Evolutionary conservation across 2,113 vertebrate species (phyloP).

Genomic region (Elgaria multicarinata): DNA sequence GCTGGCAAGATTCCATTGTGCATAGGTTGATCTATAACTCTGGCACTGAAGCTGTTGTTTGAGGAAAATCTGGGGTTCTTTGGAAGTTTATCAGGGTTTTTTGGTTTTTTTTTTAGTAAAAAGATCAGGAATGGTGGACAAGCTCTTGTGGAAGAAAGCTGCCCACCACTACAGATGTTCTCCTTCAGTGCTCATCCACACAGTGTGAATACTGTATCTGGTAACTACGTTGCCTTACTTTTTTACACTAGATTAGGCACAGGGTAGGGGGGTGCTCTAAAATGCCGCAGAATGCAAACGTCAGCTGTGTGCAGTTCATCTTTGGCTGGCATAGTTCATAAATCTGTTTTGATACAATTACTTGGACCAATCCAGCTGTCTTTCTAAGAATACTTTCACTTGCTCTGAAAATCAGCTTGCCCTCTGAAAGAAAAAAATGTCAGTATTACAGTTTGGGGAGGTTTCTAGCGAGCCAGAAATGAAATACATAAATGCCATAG

Average conservation of each 20-base stretch:
- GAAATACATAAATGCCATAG: constrained; percentile 35
- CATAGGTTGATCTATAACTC: not conserved
- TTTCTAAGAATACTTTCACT: constrained; percentile 35
- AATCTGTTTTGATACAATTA: constrained; percentile 52
- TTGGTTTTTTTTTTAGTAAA: not conserved
- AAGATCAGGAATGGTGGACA: not conserved
- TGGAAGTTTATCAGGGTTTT: not conserved
- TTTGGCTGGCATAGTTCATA: constrained; percentile 40
- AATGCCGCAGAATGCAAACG: constrained; percentile 42
- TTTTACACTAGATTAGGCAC: no score
- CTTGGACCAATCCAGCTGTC: constrained; percentile 9
- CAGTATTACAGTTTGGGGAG: constrained; percentile 50
- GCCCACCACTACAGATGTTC: not conserved
- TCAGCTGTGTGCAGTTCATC: not conserved
- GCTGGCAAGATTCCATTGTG: not conserved
- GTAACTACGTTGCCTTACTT: no score
- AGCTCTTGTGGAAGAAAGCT: not conserved
- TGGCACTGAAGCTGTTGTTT: not conserved
- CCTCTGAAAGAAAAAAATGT: constrained; percentile 21
- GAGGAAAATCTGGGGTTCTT: not conserved
- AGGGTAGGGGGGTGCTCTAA: not conserved
- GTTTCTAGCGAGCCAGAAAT: constrained; percentile 40
- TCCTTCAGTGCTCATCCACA: not conserved
- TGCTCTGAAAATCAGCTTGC: constrained; percentile 30
- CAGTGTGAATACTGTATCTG: not conserved